Evolutionary conservation across 2,113 vertebrate genomes (phyloP).

Genomic region (Nannospalax galili): DNA sequence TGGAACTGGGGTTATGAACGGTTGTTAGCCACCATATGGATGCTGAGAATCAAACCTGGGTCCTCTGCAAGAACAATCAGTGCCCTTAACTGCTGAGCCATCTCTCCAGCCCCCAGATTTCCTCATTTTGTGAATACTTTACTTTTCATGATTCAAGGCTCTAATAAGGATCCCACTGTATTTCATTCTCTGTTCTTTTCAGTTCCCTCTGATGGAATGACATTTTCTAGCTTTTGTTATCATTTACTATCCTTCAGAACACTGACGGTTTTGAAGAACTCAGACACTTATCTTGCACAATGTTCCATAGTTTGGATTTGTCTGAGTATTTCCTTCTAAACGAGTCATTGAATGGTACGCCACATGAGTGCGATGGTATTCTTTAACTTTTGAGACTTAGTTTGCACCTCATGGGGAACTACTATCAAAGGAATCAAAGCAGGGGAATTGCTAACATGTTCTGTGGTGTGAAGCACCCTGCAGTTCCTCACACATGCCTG

Average conservation of each 20-base stretch:
- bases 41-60: too few relatives aligned
- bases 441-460: not conserved
- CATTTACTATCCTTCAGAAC: not conserved
- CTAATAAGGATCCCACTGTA: not conserved
- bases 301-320: not conserved
- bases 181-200: slow-evolving; percentile 28
- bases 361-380: not conserved
- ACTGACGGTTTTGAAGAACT: not conserved
- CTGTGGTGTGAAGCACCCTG: not conserved
- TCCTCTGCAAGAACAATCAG: too few relatives aligned
- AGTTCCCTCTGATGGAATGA: slow-evolving; percentile 32
- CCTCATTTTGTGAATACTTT: not conserved
- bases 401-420: not conserved
- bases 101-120: too few relatives aligned
- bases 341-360: not conserved
- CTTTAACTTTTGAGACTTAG: not conserved
- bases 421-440: not conserved
- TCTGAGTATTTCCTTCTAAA: not conserved
- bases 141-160: not conserved
- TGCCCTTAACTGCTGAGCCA: too few relatives aligned
- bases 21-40: too few relatives aligned
- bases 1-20: too few relatives aligned
- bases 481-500: not conserved
- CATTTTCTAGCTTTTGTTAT: not conserved
- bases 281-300: not conserved